Base-by-base conservation (phyloP, 2,888 invertebrate species). In the Athripsodes cinereus region DNA sequence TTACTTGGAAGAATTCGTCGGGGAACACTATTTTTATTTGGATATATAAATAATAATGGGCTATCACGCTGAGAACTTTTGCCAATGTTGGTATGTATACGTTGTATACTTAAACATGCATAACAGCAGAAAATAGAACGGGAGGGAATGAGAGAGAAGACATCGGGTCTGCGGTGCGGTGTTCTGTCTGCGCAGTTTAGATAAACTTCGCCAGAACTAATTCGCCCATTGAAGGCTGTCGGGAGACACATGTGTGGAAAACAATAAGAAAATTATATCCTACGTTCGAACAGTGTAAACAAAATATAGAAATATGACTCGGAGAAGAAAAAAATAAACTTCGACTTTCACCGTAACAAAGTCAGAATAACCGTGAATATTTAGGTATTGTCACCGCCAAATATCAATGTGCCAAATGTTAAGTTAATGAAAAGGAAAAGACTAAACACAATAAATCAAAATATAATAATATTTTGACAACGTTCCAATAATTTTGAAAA, bases 191-290 rank as follows among this genome's bases (percentile, higher is more conserved):
- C 26, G 26, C 26, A 26, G 26, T 10, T 6, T 26, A 6, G 26
- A 3, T 26, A 26, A 10, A 26, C 26, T 44, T n/a, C 44, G n/a
- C 44, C n/a, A 44, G 11, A 3, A 44, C n/a, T 44, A 44, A 5
- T 18, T 18, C 16, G 16, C 54, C 40, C 20, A 22, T 57, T 19
- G 35, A 13, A 22, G 34, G 20, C 71, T 67, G 68, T 66, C 68
- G 66, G 67, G 16, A 46, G 46, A 21, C 26, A 10, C 10, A 26
- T 10, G 26, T 26, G 26, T 26, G 10, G 26, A 26, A 26, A 26
- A 26, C 26, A 6, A 26, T 26, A 10, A 26, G 10, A 26, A 26
- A 6, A 26, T n/a, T n/a, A n/a, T n/a, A n/a, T n/a, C n/a, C n/a
- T 26, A 26, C 26, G 26, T 6, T 3, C 3, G 10, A 26, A 26